Percentiles rank a stretch among this genome's conserved stretches.
These are phyloP conservation scores for Rhizomys pruinosus DNA, from an alignment of 2,113 vertebrate species.

Conservation along the genomic window DNA sequence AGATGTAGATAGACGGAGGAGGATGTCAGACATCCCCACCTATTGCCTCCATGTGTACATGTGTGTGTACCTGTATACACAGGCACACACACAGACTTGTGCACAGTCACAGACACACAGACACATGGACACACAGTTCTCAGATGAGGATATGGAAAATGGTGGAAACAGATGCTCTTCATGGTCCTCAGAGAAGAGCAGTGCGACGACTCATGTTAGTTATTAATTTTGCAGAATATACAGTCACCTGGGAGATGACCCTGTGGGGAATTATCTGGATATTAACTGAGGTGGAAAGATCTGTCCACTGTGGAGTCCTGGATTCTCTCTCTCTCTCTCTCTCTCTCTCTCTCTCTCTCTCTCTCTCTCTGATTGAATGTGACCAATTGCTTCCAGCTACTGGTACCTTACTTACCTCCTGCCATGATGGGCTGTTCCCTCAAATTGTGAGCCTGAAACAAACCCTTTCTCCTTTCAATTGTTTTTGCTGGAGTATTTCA, in stretches of 20 bases:
- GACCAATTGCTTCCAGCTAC: too few relatives aligned
- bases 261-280: background rate
- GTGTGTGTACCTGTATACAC: background rate
- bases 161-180: fast-evolving
- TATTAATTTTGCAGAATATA: background rate
- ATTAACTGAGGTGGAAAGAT: background rate
- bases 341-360: too few relatives aligned
- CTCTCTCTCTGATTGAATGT: too few relatives aligned
- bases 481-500: too few relatives aligned
- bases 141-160: background rate
- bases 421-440: too few relatives aligned
- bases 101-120: background rate
- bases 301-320: too few relatives aligned
- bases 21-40: too few relatives aligned
- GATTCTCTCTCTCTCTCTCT: too few relatives aligned
- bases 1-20: background rate
- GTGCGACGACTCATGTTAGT: background rate
- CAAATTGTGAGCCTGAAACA: too few relatives aligned
- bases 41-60: background rate
- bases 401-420: too few relatives aligned
- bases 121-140: background rate
- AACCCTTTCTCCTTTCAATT: too few relatives aligned
- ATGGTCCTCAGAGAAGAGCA: background rate
- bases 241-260: background rate
- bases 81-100: background rate